These are phyloP conservation scores for Peromyscus nudipes DNA, from an alignment of 2,797 vertebrate genomes.

Conservation along the genomic window DNA sequence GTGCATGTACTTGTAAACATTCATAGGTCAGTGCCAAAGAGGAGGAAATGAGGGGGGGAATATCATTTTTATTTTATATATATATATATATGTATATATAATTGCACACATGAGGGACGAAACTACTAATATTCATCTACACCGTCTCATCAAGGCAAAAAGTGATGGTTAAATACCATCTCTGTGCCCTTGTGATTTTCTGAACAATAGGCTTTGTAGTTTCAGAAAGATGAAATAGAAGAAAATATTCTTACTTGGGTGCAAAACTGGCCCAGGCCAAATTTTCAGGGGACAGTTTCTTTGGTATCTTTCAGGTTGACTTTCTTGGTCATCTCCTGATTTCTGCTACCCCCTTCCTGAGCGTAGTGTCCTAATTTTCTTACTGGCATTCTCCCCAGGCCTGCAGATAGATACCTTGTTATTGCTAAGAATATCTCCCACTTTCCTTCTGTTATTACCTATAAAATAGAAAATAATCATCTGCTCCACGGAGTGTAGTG, in stretches of 20 bases:
- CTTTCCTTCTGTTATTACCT: neutral
- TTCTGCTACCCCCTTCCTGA: neutral
- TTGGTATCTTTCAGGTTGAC: conserved; percentile 16
- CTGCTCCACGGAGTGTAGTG: neutral
- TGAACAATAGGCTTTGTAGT: neutral
- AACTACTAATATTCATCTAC: neutral
- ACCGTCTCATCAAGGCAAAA: neutral
- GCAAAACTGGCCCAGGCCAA: neutral
- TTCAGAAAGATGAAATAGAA: neutral
- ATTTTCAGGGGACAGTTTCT: neutral
- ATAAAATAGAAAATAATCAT: conserved; percentile 34
- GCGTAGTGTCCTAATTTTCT: neutral
- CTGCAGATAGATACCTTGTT: neutral
- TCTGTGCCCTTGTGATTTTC: conserved; percentile 21
- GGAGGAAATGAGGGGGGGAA: neutral
- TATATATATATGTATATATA: neutral
- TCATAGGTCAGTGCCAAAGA: neutral
- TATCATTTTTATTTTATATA: neutral
- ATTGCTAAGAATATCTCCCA: neutral
- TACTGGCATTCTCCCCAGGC: neutral
- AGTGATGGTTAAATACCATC: neutral
- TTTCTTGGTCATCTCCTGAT: neutral
- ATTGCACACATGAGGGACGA: neutral
- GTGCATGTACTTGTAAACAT: neutral
- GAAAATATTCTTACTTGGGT: neutral